Evolutionary conservation across 2,797 vertebrate species (phyloP).

Genomic region (Gambusia yucatana): DNA sequence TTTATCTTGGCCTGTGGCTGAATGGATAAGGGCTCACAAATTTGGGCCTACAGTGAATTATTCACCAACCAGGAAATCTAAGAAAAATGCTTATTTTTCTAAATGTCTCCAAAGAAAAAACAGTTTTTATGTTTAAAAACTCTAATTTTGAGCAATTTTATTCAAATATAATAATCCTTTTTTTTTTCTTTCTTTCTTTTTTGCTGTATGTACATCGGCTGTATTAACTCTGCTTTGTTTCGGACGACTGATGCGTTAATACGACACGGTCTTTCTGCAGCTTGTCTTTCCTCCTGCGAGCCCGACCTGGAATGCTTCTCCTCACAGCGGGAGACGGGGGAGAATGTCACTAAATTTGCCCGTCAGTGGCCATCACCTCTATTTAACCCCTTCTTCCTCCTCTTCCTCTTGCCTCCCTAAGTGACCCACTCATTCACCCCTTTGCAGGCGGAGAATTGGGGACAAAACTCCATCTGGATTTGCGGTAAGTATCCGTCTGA

Average conservation of each 20-base stretch:
- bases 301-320: constrained; percentile 45
- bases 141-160: not conserved
- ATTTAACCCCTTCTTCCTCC: constrained; percentile 52
- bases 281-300: constrained; percentile 39
- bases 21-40: constrained; percentile 26
- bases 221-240: not conserved
- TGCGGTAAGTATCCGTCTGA: constrained; percentile 43
- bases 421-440: constrained; percentile 27
- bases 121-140: not conserved
- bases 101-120: not conserved
- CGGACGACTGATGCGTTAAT: not conserved
- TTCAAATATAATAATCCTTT: not conserved
- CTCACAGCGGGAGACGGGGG: constrained; percentile 60
- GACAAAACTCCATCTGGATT: constrained; percentile 22
- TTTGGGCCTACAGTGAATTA: not conserved
- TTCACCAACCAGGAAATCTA: not conserved
- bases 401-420: constrained; percentile 15
- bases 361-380: constrained; percentile 62
- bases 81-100: not conserved
- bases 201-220: not conserved
- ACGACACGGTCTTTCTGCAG: constrained; percentile 20
- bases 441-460: constrained; percentile 23
- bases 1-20: constrained; percentile 12
- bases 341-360: constrained; percentile 60
- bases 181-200: not conserved